Conservation (phyloP, 1,140 invertebrate genomes). For the Hesperophylax magnus region DNA sequence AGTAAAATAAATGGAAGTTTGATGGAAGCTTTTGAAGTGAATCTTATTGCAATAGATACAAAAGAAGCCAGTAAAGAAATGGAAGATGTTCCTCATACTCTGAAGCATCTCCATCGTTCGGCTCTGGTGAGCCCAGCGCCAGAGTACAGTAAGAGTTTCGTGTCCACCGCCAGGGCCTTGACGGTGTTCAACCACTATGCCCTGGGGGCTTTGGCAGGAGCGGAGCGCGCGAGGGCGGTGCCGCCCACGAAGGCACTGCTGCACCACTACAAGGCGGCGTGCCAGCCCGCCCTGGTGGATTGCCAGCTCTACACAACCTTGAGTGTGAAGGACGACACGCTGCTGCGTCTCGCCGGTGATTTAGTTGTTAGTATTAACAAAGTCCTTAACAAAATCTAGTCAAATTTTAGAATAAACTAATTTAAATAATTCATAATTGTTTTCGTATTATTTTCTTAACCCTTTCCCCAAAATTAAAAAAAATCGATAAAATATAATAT, state of each 20-base stretch:
- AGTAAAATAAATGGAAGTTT: neutral
- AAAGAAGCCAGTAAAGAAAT: neutral
- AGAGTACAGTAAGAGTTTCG: slow-evolving; percentile 81
- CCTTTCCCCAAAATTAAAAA: too few relatives aligned
- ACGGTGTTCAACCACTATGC: slow-evolving; percentile 85
- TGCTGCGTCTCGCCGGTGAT: slow-evolving; percentile 39
- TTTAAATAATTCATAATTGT: neutral
- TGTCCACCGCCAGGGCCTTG: slow-evolving; percentile 75
- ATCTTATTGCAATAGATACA: neutral
- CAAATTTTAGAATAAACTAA: slow-evolving; percentile 42
- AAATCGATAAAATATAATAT: too few relatives aligned
- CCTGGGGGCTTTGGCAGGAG: slow-evolving; percentile 70
- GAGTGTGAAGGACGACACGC: slow-evolving; percentile 42
- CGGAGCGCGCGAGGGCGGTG: slow-evolving; percentile 49
- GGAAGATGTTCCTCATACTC: slow-evolving; percentile 63
- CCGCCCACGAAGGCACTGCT: slow-evolving; percentile 39
- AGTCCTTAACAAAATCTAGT: slow-evolving; percentile 55
- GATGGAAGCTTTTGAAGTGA: slow-evolving; percentile 27
- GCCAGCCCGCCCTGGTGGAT: slow-evolving; percentile 52
- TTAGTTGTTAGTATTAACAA: slow-evolving; percentile 48
- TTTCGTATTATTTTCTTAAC: too few relatives aligned
- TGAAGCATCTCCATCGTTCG: slow-evolving; percentile 69
- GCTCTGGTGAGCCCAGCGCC: slow-evolving; percentile 74
- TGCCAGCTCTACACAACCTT: slow-evolving; percentile 47
- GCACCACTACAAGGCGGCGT: slow-evolving; percentile 54